Evolutionary conservation across 2,797 vertebrate genomes (phyloP).

Genomic region (Eleutherodactylus coqui): DNA sequence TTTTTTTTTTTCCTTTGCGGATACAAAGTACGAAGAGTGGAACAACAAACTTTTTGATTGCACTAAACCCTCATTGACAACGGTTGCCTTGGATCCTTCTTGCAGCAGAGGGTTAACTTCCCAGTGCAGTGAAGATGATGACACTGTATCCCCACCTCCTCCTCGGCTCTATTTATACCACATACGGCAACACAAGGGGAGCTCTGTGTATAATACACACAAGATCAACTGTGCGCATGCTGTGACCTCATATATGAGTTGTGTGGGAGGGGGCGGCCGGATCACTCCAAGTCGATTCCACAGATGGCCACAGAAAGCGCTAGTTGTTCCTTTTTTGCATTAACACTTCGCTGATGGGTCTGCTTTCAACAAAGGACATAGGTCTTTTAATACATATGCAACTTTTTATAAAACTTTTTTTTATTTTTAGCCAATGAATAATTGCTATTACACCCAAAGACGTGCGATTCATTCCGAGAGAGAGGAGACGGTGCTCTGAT

Average conservation of each 20-base stretch:
- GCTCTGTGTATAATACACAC: constrained; percentile 49
- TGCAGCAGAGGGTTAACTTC: constrained; percentile 27
- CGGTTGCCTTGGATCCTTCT: not conserved
- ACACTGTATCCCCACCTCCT: constrained; percentile 9
- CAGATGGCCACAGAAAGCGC: constrained; percentile 7
- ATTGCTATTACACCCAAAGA: constrained; percentile 11
- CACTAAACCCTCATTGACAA: constrained; percentile 28
- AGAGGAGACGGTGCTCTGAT: not conserved
- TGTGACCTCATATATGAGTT: constrained; percentile 30
- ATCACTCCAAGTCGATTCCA: constrained; percentile 1
- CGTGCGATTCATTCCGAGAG: not conserved
- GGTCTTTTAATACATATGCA: constrained; percentile 34
- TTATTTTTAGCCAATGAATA: not conserved
- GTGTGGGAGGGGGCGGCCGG: constrained; percentile 2
- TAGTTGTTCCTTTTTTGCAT: not conserved
- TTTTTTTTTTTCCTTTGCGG: not conserved
- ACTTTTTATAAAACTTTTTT: constrained; percentile 31
- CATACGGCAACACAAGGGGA: constrained; percentile 33
- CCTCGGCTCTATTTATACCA: constrained; percentile 49
- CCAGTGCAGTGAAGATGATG: not conserved
- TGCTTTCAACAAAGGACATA: constrained; percentile 12
- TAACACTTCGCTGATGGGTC: constrained; percentile 22
- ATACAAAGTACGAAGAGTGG: not conserved
- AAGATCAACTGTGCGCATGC: constrained; percentile 22
- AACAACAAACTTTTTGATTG: not conserved